These are phyloP conservation scores for Sepioteuthis lessoniana DNA, from an alignment of 2,888 invertebrate genomes.

Conservation along the genomic window DNA sequence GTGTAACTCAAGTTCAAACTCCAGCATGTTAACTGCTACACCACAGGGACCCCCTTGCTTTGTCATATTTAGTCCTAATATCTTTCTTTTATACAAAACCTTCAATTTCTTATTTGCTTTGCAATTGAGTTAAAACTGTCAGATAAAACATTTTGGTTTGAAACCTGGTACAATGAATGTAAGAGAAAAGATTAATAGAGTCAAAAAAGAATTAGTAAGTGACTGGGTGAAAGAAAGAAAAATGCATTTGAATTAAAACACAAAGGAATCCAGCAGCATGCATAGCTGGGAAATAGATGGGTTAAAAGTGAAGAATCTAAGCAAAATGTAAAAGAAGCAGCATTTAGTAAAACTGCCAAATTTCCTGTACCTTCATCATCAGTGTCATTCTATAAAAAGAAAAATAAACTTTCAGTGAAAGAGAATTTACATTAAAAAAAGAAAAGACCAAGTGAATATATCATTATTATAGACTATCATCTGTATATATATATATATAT, in stretches of 20 bases:
- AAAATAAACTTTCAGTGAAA: not conserved
- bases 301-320: not conserved
- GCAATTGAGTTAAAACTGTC: not conserved
- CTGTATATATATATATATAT: too few relatives aligned
- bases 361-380: conserved; percentile 6
- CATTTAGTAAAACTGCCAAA: not conserved
- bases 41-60: too few relatives aligned
- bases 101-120: not conserved
- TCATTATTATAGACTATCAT: not conserved
- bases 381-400: not conserved
- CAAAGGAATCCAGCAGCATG: not conserved
- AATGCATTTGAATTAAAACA: not conserved
- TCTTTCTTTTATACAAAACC: not conserved
- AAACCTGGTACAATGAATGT: too few relatives aligned
- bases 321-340: not conserved
- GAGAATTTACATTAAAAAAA: not conserved
- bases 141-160: not conserved
- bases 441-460: not conserved
- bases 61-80: not conserved
- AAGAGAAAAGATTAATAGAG: not conserved
- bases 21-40: too few relatives aligned
- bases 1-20: too few relatives aligned
- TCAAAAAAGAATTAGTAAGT: not conserved
- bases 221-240: not conserved
- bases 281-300: not conserved